A percentile compares a stretch with the other conserved stretches of the same genome.
phyloP scores from a whole-genome alignment of 1,140 invertebrate genomes.

The Lasioglossum baleicum region DNA sequence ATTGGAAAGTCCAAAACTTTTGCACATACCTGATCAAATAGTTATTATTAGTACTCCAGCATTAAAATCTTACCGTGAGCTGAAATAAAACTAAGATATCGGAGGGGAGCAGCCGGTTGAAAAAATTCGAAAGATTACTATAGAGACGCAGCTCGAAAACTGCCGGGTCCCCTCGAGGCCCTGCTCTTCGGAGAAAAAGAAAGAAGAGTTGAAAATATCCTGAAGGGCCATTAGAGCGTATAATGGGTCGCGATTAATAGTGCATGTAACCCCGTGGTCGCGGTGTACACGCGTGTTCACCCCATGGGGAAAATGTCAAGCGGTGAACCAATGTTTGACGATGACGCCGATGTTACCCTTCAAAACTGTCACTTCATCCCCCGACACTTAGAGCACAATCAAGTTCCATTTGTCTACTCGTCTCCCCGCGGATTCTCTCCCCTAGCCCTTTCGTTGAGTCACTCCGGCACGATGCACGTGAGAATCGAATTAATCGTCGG shows the following conservation, averaged over 20 bases:
- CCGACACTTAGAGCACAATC: conserved; percentile 60
- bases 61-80: no score
- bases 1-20: no score
- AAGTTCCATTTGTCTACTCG: conserved; percentile 60
- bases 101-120: no score
- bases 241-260: conserved; percentile 68
- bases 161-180: no score
- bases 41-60: no score
- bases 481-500: conserved; percentile 58
- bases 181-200: no score
- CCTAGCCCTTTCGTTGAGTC: conserved; percentile 28
- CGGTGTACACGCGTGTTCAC: background rate
- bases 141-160: no score
- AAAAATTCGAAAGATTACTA: no score
- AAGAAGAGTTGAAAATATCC: conserved; percentile 55
- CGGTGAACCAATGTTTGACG: conserved; percentile 64
- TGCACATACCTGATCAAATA: no score
- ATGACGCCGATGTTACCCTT: conserved; percentile 65
- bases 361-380: conserved; percentile 62
- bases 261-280: conserved; percentile 49
- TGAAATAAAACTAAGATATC: no score
- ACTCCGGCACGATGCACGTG: conserved; percentile 15
- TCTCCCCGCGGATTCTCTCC: conserved; percentile 10
- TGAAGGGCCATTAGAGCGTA: conserved; percentile 52
- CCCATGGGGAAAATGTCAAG: conserved; percentile 63